Base-by-base conservation (phyloP, 2,888 invertebrate genomes). In the Pheosia tremula region DNA sequence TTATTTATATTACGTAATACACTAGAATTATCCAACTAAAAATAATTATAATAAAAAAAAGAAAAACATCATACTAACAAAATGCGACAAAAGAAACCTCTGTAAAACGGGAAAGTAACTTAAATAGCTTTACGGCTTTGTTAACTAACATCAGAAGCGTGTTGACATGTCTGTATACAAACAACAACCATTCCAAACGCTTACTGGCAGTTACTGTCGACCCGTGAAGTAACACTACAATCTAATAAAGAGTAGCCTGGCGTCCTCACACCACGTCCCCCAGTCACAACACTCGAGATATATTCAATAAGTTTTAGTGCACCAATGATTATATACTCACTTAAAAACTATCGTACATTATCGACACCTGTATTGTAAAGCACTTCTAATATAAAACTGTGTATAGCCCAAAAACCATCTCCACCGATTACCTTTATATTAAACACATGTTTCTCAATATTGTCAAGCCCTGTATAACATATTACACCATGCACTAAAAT, bases 1-100 rank as follows among this genome's bases (percentile, higher is more conserved):
- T 93, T 91, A 91, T 93, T 92, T 84, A 77, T 83, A 86, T 78
- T 83, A 84, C 85, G 84, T 82, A 86, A 86, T 86, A 88, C 84
- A 88, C 86, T 90, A 89, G 81, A 83, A 88, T 88, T 87, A 90
- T 86, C 82, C 83, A 90, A 89, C 87, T 91, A 88, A 83, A 56
- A 56, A 37, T 37, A 80, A 85, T 85, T 81, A 85, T 81, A 87
- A 85, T 79, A 83, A 86, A 80, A 78, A 69, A 24, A 45, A 83
- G 86, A 80, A 78, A 81, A 88, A 83, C 79, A 87, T 85, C 85
- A 80, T 81, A 79, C 81, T 84, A 86, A 86, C 82, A 85, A 83
- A 78, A 80, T 78, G 80, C 82, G 77, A 80, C 68, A 76, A 69
- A 72, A 79, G 76, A 79, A 77, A n/a, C n/a, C 76, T 77, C 72